phyloP scores from a whole-genome alignment of 2,113 vertebrate species.

The Lepisosteus oculatus region DNA sequence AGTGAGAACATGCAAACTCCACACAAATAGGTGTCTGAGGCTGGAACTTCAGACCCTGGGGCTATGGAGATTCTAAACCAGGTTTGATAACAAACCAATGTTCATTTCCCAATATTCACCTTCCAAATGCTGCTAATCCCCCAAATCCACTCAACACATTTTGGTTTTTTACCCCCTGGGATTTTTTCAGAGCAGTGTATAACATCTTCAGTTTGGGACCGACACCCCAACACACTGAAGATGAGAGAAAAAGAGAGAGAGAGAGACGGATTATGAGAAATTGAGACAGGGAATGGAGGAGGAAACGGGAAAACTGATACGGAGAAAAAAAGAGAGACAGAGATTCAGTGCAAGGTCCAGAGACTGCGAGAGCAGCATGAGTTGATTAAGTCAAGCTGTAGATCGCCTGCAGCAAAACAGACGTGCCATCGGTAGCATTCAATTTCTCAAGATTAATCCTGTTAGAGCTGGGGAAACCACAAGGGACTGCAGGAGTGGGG shows the following conservation, averaged over 20 bases:
- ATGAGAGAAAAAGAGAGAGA: neutral
- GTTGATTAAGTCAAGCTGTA: conserved; percentile 16
- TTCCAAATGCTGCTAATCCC: no score
- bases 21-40: no score
- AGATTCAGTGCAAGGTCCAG: neutral
- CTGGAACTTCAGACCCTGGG: no score
- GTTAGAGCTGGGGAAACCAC: conserved; percentile 3
- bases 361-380: neutral
- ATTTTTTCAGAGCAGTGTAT: no score
- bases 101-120: no score
- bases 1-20: no score
- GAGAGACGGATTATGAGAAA: neutral
- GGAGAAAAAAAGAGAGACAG: neutral
- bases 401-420: conserved; percentile 8
- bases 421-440: neutral
- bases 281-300: neutral
- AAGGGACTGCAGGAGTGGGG: neutral
- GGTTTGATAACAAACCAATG: no score
- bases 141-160: no score
- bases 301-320: neutral
- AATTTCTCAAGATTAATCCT: conserved; percentile 23
- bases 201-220: no score
- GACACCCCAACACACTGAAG: neutral
- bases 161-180: no score
- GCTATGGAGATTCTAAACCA: no score